Conservation (phyloP, 2,113 vertebrate species). For the Oryctolagus cuniculus region mOryCun1.1 NC_091438.1:141975001-141975500, state of each 20-base stretch:
- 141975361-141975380: not conserved
- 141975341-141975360: not conserved
- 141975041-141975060: no score
- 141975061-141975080: no score
- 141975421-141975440: not conserved
- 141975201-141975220: not conserved
- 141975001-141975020: no score
- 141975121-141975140: not conserved
- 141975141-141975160: not conserved
- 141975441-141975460: not conserved
- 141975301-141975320: not conserved
- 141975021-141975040: no score
- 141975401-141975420: not conserved
- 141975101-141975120: not conserved
- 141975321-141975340: not conserved
- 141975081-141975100: no score
- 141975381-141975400: not conserved
- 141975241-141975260: no score
- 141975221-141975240: no score
- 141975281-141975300: not conserved
- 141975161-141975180: not conserved
- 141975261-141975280: not conserved
- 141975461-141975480: not conserved
- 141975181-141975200: not conserved
- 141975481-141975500: no score